Evolutionary conservation across 2,888 invertebrate genomes (phyloP).

Genomic region (Coenonympha arcania): DNA sequence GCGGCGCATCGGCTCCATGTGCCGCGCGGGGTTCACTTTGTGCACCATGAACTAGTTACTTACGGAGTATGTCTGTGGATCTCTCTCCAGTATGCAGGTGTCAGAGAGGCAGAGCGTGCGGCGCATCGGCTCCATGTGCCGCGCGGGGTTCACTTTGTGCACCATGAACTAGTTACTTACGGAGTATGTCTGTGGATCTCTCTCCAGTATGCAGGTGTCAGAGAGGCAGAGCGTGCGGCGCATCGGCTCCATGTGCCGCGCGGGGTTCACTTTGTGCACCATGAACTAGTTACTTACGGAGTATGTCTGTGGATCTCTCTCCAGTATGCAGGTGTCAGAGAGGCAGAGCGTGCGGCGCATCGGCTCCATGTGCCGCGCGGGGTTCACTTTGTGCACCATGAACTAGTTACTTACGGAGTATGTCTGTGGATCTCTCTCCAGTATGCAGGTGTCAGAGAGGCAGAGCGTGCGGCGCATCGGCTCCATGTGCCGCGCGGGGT

Average conservation of each 20-base stretch:
- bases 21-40: constrained; percentile 86
- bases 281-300: constrained; percentile 87
- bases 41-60: constrained; percentile 89
- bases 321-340: constrained; percentile 95
- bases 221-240: constrained; percentile 93
- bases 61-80: constrained; percentile 96
- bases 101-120: constrained; percentile 95
- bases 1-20: constrained; percentile 88
- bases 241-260: constrained; percentile 87
- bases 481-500: constrained; percentile 85
- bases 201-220: constrained; percentile 94
- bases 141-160: constrained; percentile 87
- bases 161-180: constrained; percentile 89
- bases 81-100: constrained; percentile 95
- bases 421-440: constrained; percentile 97
- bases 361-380: constrained; percentile 86
- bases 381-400: constrained; percentile 91
- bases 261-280: constrained; percentile 91
- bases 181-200: constrained; percentile 97
- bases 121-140: constrained; percentile 88
- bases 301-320: constrained; percentile 98
- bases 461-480: constrained; percentile 92
- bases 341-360: constrained; percentile 92
- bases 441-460: constrained; percentile 93
- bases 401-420: constrained; percentile 91